Evolutionary conservation across 2,797 vertebrate species (phyloP).

Genomic region (Acomys russatus): DNA sequence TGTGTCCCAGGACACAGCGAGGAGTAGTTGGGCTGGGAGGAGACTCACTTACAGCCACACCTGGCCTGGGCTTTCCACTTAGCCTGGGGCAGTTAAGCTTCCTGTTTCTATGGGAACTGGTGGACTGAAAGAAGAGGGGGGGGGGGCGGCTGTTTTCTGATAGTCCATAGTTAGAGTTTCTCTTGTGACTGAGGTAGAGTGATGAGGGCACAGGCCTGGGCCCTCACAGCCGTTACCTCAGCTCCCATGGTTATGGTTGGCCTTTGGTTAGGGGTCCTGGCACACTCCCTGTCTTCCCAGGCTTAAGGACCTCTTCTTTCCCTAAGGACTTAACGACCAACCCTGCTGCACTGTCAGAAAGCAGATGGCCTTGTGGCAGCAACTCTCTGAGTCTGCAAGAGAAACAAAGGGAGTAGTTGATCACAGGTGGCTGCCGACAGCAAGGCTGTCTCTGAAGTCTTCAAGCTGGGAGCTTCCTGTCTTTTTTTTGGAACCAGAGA

Average conservation of each 20-base stretch:
- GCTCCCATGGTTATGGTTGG: background rate
- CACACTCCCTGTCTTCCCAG: background rate
- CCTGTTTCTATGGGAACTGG: background rate
- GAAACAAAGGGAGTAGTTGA: slow-evolving; percentile 88
- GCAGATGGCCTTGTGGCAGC: background rate
- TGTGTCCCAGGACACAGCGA: background rate
- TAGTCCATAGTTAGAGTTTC: background rate
- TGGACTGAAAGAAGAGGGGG: background rate
- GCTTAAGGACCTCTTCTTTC: background rate
- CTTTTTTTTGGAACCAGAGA: background rate
- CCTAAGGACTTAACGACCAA: slow-evolving; percentile 5
- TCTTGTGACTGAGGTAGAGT: background rate
- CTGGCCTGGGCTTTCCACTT: background rate
- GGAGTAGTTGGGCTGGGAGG: rapidly evolving
- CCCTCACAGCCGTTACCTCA: rapidly evolving
- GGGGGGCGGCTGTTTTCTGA: background rate
- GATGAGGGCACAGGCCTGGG: background rate
- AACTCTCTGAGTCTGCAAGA: background rate
- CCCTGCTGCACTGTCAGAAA: background rate
- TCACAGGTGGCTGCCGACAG: slow-evolving; percentile 81
- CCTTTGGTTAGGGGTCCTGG: background rate
- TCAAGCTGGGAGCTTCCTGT: background rate
- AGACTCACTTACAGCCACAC: background rate
- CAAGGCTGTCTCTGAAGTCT: slow-evolving; percentile 66
- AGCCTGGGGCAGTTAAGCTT: too few relatives aligned